Conservation (phyloP, 2,113 vertebrate species). For the Sylvicapra grimmia region DNA sequence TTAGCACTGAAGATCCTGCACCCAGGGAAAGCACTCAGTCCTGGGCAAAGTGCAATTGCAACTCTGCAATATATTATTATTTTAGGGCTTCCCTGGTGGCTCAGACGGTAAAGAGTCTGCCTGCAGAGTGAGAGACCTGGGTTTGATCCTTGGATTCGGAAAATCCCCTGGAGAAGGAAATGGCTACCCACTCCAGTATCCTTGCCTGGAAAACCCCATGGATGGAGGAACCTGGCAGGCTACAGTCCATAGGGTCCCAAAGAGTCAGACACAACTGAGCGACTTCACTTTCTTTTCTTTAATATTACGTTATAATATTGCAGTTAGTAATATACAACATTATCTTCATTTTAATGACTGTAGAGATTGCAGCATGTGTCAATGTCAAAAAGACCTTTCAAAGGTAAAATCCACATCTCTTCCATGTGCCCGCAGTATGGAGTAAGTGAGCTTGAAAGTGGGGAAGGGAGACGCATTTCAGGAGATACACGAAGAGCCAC, state of each 20-base stretch:
- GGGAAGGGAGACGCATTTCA: no score
- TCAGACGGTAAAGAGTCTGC: neutral
- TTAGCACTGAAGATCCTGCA: neutral
- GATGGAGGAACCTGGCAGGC: neutral
- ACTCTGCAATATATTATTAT: neutral
- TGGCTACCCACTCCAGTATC: neutral
- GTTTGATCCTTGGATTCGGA: neutral
- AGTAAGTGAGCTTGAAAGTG: neutral
- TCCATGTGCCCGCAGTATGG: accelerated
- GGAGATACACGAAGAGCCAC: accelerated
- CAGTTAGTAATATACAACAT: neutral
- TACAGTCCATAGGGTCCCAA: neutral
- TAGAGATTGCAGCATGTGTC: neutral
- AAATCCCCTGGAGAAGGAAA: neutral
- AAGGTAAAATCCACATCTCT: neutral
- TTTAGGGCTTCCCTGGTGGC: neutral
- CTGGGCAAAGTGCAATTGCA: neutral
- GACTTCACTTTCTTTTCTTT: neutral
- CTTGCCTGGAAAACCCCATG: neutral
- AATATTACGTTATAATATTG: neutral
- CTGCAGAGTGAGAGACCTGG: neutral
- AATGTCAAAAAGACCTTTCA: neutral
- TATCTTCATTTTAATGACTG: neutral
- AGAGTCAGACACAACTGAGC: neutral
- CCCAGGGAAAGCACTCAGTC: neutral